Evolutionary conservation across 92 coral and sea anemone genomes (phyloP).

Genomic region (Phymanthus crucifer): DNA sequence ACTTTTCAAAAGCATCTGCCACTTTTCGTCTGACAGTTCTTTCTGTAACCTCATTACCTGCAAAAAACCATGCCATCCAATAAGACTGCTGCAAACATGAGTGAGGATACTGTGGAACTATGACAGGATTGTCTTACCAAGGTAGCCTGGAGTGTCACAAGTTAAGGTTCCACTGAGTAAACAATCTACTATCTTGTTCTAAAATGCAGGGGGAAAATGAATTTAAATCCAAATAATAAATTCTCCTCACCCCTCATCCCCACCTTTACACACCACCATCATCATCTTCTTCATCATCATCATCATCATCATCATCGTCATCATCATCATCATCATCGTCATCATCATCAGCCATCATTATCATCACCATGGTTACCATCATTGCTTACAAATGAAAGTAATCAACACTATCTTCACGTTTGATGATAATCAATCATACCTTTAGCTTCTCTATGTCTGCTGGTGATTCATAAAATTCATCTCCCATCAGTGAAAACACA

Average conservation of each 20-base stretch:
- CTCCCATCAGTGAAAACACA: conserved; percentile 81
- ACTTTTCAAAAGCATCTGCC: conserved; percentile 83
- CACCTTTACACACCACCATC: too few species aligned
- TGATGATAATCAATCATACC: too few species aligned
- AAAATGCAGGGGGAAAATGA: neutral
- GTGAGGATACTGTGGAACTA: too few species aligned
- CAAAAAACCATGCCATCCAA: too few species aligned
- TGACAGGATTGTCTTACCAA: conserved; percentile 45
- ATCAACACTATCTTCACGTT: too few species aligned
- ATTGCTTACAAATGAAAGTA: too few species aligned
- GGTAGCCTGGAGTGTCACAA: conserved; percentile 54
- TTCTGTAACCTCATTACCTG: conserved; percentile 56
- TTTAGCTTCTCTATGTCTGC: conserved; percentile 79
- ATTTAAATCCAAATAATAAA: too few species aligned
- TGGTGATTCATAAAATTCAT: conserved; percentile 76
- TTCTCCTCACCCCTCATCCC: neutral
- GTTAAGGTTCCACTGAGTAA: conserved; percentile 61
- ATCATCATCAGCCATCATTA: neutral
- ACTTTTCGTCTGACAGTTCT: conserved; percentile 70
- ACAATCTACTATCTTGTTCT: conserved; percentile 65
- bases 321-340: neutral
- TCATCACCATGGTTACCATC: neutral
- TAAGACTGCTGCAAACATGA: too few species aligned
- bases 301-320: neutral
- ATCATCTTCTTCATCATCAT: too few species aligned